A percentile compares a stretch with the other conserved stretches of the same genome.
These are phyloP conservation scores for Metopia argyrocephala DNA, from an alignment of 2,888 invertebrate species.

Conservation along the genomic window DNA sequence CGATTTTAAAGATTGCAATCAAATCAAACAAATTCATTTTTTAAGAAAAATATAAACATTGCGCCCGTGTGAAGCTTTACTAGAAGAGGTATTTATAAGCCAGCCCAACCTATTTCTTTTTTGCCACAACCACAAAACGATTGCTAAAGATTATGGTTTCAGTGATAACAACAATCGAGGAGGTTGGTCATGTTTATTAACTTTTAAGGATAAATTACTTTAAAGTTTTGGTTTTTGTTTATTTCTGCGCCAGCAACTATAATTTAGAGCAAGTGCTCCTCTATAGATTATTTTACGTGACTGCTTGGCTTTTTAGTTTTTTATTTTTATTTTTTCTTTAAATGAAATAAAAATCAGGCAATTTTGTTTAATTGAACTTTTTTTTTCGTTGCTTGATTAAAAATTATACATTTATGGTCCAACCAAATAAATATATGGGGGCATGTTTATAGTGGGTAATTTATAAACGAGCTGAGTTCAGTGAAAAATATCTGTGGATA, in stretches of 20 bases:
- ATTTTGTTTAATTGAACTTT: conserved; percentile 39
- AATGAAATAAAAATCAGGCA: neutral
- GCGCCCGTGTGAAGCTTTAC: neutral
- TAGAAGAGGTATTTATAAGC: neutral
- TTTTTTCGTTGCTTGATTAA: conserved; percentile 40
- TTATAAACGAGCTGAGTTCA: conserved; percentile 44
- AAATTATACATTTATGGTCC: conserved; percentile 41
- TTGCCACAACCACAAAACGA: conserved; percentile 21
- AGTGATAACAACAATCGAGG: conserved; percentile 56
- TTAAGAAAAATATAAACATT: conserved; percentile 16
- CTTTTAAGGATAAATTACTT: conserved; percentile 61
- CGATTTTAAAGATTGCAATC: conserved; percentile 49
- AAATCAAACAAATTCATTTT: neutral
- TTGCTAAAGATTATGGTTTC: conserved; percentile 61
- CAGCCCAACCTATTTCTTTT: neutral
- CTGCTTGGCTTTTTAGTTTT: neutral
- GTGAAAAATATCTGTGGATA: conserved; percentile 17
- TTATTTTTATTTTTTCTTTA: neutral
- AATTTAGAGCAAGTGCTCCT: conserved; percentile 40
- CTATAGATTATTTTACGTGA: conserved; percentile 36
- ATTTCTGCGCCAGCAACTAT: neutral
- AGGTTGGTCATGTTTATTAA: conserved; percentile 61
- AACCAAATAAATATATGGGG: conserved; percentile 17
- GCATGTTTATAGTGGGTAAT: conserved; percentile 48
- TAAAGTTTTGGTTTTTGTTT: neutral